A percentile compares a stretch with the other conserved stretches of the same genome.
Conservation (phyloP, 2,888 invertebrate species). For the Rotaria sp. region DNA sequence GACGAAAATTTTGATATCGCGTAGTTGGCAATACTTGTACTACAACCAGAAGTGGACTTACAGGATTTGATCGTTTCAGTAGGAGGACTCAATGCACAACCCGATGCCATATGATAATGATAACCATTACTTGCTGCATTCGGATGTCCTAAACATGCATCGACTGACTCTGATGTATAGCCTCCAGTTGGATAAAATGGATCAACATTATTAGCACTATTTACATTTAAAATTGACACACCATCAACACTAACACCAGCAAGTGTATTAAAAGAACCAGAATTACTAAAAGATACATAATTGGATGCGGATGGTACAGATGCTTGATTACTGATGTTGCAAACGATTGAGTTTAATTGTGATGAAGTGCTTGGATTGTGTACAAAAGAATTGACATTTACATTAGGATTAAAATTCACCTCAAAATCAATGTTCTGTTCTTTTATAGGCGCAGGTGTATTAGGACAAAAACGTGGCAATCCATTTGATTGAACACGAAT, state of each 20-base stretch:
- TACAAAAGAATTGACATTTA: neutral
- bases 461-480: neutral
- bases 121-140: neutral
- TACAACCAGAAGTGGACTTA: neutral
- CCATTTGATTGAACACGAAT: slow-evolving; percentile 6
- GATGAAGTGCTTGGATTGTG: neutral
- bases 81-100: neutral
- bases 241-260: neutral
- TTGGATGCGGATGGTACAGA: neutral
- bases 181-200: neutral
- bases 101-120: neutral
- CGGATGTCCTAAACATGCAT: neutral
- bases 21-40: neutral
- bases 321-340: neutral
- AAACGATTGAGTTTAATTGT: neutral
- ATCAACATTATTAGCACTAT: neutral
- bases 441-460: neutral
- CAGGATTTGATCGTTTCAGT: neutral
- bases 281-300: neutral
- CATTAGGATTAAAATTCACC: neutral
- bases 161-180: neutral
- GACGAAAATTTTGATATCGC: neutral
- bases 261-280: neutral
- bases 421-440: neutral
- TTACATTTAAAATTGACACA: neutral